Percentiles rank a stretch among this genome's conserved stretches.
These are phyloP conservation scores for Vombatus ursinus DNA, from an alignment of 2,113 vertebrate genomes.

Conservation along the genomic window DNA sequence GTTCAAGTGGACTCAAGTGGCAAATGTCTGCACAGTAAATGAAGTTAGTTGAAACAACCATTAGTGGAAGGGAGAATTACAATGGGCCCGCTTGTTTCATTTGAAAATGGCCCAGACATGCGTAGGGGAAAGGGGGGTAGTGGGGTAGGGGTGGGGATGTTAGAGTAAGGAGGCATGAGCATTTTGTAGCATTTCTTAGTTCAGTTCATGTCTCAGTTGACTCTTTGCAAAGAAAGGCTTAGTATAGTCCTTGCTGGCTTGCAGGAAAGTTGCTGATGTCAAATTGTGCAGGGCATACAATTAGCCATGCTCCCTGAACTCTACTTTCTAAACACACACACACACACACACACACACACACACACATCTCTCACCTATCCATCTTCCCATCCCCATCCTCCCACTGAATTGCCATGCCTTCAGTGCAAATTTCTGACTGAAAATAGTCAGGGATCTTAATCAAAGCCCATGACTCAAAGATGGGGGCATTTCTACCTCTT, in stretches of 20 bases:
- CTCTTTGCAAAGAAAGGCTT: accelerated
- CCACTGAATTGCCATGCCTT: neutral
- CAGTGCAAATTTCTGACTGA: neutral
- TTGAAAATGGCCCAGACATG: neutral
- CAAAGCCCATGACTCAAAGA: neutral
- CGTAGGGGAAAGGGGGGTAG: neutral
- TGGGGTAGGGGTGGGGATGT: too few species aligned
- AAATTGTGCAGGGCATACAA: neutral
- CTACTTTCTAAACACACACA: neutral
- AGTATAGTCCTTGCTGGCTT: neutral
- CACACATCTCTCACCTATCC: neutral
- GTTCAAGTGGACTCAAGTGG: neutral
- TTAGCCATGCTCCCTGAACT: neutral
- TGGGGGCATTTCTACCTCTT: neutral
- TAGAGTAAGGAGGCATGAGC: neutral
- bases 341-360: neutral
- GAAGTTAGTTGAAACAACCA: neutral
- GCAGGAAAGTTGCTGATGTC: neutral
- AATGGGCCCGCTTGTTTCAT: neutral
- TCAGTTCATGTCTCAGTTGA: neutral
- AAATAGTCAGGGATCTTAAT: neutral
- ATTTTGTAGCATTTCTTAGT: neutral
- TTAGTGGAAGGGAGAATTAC: neutral
- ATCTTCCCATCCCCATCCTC: neutral
- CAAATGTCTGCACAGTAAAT: neutral